Evolutionary conservation across 2,113 vertebrate species (phyloP).

Genomic region (Clinocottus analis): DNA sequence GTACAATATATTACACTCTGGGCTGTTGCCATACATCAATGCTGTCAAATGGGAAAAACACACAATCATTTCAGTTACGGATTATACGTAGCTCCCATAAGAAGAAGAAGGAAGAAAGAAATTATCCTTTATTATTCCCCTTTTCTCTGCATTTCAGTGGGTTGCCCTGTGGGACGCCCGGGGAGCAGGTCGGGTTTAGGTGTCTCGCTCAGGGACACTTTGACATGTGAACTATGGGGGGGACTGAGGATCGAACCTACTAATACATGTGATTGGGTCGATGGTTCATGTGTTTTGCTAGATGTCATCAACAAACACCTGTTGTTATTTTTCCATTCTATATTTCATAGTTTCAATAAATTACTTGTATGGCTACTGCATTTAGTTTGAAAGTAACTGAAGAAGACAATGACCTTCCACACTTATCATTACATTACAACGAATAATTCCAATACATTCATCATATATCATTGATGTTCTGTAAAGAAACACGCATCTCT

Average conservation of each 20-base stretch:
- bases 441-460: neutral
- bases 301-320: neutral
- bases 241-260: no score
- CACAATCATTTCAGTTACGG: constrained; percentile 5
- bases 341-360: neutral
- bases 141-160: no score
- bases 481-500: neutral
- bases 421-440: neutral
- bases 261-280: constrained; percentile 4
- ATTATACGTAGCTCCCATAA: neutral
- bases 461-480: neutral
- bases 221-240: no score
- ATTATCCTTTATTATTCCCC: no score
- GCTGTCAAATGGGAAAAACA: constrained; percentile 7
- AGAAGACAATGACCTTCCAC: neutral
- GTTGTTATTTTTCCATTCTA: constrained; percentile 7
- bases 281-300: constrained; percentile 18
- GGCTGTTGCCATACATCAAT: constrained; percentile 7
- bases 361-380: neutral
- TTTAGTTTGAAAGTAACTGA: neutral
- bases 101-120: no score
- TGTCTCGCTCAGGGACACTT: no score
- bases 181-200: no score
- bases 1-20: constrained; percentile 17
- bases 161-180: no score